phyloP scores from a whole-genome alignment of 2,797 vertebrate species.

The Zalophus californianus region DNA sequence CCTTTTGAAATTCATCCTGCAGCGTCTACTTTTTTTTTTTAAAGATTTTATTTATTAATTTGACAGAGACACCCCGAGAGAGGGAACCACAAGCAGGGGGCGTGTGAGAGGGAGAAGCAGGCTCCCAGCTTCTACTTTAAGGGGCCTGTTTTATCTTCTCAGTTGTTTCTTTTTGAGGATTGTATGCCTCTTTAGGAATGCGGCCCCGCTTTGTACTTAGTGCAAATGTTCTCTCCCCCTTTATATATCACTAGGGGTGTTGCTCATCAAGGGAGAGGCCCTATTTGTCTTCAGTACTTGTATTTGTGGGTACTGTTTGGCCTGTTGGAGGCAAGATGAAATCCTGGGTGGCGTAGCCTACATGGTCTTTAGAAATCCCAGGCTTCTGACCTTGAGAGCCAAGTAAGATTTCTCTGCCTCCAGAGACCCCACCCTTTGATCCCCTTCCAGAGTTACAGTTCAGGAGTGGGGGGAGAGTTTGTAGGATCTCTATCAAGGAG shows the following conservation, averaged over 20 bases:
- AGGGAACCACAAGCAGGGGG: no score
- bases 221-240: background rate
- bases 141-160: background rate
- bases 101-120: no score
- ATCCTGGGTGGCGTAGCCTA: background rate
- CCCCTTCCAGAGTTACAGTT: background rate
- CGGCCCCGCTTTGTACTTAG: background rate
- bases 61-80: no score
- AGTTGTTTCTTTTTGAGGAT: background rate
- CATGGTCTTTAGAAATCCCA: background rate
- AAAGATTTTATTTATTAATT: no score
- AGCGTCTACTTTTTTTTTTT: background rate
- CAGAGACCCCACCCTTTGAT: background rate
- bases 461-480: background rate
- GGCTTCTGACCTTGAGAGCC: background rate
- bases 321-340: background rate
- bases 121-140: background rate
- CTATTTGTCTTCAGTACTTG: background rate
- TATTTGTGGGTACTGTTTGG: background rate
- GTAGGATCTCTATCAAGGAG: background rate
- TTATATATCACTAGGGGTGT: background rate
- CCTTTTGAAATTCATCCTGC: slow-evolving; percentile 21
- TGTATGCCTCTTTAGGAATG: background rate
- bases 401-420: slow-evolving; percentile 15
- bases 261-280: background rate